Conservation (phyloP, 2,888 invertebrate genomes). For the Anticlea derivata region DNA sequence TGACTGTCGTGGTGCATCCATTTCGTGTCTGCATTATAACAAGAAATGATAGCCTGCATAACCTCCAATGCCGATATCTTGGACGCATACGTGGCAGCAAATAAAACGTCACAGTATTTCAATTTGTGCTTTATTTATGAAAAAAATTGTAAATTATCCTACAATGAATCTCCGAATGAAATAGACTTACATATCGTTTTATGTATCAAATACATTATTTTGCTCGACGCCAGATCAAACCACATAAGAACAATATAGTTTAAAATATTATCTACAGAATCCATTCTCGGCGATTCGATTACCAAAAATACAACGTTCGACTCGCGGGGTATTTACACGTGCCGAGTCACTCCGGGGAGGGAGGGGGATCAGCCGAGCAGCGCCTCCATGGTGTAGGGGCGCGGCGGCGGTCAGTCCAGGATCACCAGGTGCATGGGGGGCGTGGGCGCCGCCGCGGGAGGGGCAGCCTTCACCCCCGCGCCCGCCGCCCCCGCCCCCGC, state of each 20-base stretch:
- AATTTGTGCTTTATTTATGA: slow-evolving; percentile 87
- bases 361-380: slow-evolving; percentile 80
- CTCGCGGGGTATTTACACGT: slow-evolving; percentile 43
- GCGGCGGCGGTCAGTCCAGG: slow-evolving; percentile 87
- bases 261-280: slow-evolving; percentile 84
- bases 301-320: slow-evolving; percentile 80
- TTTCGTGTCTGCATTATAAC: no score
- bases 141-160: slow-evolving; percentile 88
- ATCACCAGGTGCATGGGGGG: slow-evolving; percentile 87
- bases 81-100: slow-evolving; percentile 33
- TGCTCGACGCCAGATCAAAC: slow-evolving; percentile 82
- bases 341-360: slow-evolving; percentile 60
- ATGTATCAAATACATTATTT: slow-evolving; percentile 83
- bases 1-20: no score
- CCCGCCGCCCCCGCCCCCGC: slow-evolving; percentile 60
- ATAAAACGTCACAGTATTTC: slow-evolving; percentile 74
- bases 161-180: slow-evolving; percentile 85
- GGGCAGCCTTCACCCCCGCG: slow-evolving; percentile 50
- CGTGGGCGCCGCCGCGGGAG: slow-evolving; percentile 38
- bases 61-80: no score
- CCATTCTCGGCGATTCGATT: slow-evolving; percentile 81
- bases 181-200: slow-evolving; percentile 84
- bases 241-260: slow-evolving; percentile 83
- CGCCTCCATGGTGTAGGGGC: slow-evolving; percentile 87
- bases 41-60: no score